Evolutionary conservation across 2,888 invertebrate species (phyloP), one percentile per base, ranked within the genome.

Genomic region (Ochropleura leucogaster): DNA sequence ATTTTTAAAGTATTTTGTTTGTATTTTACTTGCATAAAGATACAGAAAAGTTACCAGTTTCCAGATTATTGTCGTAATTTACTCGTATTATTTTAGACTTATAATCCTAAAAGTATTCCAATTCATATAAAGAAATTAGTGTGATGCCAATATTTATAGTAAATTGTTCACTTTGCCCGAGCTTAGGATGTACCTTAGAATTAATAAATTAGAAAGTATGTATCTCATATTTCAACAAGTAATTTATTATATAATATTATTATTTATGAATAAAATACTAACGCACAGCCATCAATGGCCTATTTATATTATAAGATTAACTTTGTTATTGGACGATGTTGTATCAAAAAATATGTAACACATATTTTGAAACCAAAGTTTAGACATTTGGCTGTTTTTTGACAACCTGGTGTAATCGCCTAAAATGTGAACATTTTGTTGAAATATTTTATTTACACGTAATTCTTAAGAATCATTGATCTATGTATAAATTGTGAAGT

Each of bases 261-360:
- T 71, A 82, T 70, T 74, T 76, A 77, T 82, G 81, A 77, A 77
- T 82, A 82, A 77, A 77, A 57, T 83, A 90, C 86, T 89, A 88
- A 89, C 85, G 88, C 94, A 94, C 95, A 94, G 95, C 95, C 95
- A 91, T 79, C 84, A 90, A 92, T 90, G 94, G 95, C 94, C 93
- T 95, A 82, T 84, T 82, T 84, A 84, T 82, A 91, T 91, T 91
- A 91, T 90, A 88, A 86, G 88, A 86, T 87, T 87, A 87, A 86
- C 87, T 87, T 84, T 77, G 86, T 86, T 89, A 85, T 86, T 88
- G 75, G 81, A 88, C 87, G 80, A 87, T 86, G 87, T 88, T 87
- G 83, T 83, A 87, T 84, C 57, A 80, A 78, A 89, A 78, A 89
- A 85, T 89, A 90, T 92, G 93, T 94, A 94, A 93, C 93, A 91